Conservation (phyloP, 2,797 vertebrate species). For the Alfaro cultratus region DNA sequence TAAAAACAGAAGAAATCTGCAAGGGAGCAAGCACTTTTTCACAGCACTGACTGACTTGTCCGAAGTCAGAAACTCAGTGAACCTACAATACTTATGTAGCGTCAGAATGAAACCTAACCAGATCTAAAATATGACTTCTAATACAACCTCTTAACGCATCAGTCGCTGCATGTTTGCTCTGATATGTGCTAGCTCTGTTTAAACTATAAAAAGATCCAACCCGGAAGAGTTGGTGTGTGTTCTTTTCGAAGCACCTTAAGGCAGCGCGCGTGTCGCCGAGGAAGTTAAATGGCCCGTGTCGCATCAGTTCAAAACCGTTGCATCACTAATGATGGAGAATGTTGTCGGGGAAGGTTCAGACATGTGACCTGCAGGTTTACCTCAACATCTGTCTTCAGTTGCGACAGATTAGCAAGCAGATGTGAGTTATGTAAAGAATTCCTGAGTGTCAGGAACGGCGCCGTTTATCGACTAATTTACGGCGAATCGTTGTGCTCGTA, state of each 20-base stretch:
- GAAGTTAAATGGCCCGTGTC: conserved; percentile 14
- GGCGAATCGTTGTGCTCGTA: conserved; percentile 2
- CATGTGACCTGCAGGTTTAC: conserved; percentile 14
- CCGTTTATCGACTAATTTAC: conserved; percentile 11
- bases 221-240: conserved; percentile 7
- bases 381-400: conserved; percentile 32
- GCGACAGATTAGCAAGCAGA: conserved; percentile 26
- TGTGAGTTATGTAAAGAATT: conserved; percentile 12
- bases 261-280: conserved; percentile 8
- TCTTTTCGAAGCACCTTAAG: conserved; percentile 37
- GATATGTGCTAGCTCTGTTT: conserved; percentile 21
- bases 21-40: neutral
- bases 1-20: neutral
- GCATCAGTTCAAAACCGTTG: conserved; percentile 18
- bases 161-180: neutral
- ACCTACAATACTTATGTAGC: neutral
- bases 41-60: neutral
- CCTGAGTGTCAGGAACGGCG: neutral
- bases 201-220: conserved; percentile 7
- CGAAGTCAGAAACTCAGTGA: neutral
- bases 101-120: neutral
- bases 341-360: conserved; percentile 15
- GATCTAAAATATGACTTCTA: neutral
- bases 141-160: neutral
- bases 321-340: conserved; percentile 31